phyloP scores from a whole-genome alignment of 1,140 invertebrate species.

The Ptiloglossa arizonensis region DNA sequence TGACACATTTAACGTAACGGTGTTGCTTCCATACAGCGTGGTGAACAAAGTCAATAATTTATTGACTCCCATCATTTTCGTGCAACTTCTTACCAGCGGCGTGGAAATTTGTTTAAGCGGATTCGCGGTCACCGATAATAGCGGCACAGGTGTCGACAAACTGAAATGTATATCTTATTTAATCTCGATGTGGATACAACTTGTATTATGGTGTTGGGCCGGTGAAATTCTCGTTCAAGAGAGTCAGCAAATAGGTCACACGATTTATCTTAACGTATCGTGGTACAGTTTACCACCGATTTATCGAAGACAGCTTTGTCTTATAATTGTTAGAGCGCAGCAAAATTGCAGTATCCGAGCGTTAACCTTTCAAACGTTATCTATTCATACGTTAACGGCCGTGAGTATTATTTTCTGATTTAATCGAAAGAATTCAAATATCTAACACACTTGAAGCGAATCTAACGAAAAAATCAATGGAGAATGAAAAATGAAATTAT shows the following conservation, averaged over 20 bases:
- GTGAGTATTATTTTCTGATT: constrained; percentile 49
- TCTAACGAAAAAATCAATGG: too few relatives aligned
- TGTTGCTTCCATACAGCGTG: constrained; percentile 16
- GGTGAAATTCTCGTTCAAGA: constrained; percentile 55
- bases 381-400: constrained; percentile 42
- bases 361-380: constrained; percentile 46
- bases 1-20: neutral
- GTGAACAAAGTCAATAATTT: constrained; percentile 49
- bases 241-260: constrained; percentile 40
- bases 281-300: constrained; percentile 47
- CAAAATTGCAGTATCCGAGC: constrained; percentile 40
- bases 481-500: too few relatives aligned
- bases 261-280: constrained; percentile 44
- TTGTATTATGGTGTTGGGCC: constrained; percentile 53
- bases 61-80: constrained; percentile 58
- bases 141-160: constrained; percentile 25
- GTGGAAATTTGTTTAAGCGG: constrained; percentile 60
- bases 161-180: constrained; percentile 49
- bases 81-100: constrained; percentile 56
- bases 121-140: constrained; percentile 38
- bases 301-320: constrained; percentile 27
- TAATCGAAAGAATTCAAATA: too few relatives aligned
- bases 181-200: constrained; percentile 41
- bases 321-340: constrained; percentile 50
- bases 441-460: too few relatives aligned